A percentile compares a stretch with the other conserved stretches of the same genome.
phyloP scores from a whole-genome alignment of 53 echinoderm and acorn worm genomes.

The Paracentrotus lividus region DNA sequence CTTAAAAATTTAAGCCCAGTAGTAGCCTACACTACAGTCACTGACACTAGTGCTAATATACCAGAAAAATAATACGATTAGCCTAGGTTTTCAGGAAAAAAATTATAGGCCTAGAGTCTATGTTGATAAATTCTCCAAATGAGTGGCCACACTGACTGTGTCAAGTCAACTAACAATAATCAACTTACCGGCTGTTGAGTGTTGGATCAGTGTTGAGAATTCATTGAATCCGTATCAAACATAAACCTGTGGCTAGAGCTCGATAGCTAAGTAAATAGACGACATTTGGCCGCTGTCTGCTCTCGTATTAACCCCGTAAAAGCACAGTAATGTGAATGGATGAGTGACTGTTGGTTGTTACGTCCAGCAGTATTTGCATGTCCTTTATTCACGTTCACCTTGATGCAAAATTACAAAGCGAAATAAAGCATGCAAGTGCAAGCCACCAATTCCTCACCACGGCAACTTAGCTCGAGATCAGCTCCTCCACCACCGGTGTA shows the following conservation, averaged over 20 bases:
- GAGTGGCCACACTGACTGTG: too few relatives aligned
- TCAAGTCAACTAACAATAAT: not conserved
- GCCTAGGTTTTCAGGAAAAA: too few relatives aligned
- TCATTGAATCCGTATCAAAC: not conserved
- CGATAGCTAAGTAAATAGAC: not conserved
- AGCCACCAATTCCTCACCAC: not conserved
- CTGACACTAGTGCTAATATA: too few relatives aligned
- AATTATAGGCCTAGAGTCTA: too few relatives aligned
- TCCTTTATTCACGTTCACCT: not conserved
- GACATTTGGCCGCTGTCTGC: not conserved
- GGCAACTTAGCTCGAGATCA: not conserved
- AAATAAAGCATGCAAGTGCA: too few relatives aligned
- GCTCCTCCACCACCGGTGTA: not conserved
- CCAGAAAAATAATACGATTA: too few relatives aligned
- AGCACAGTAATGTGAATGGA: not conserved
- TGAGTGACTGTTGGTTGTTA: not conserved
- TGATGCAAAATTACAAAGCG: too few relatives aligned
- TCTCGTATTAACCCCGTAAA: not conserved
- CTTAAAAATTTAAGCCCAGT: too few relatives aligned
- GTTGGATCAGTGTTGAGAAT: not conserved
- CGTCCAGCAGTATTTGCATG: not conserved
- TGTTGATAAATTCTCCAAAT: too few relatives aligned
- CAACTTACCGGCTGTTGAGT: not conserved
- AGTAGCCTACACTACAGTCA: too few relatives aligned
- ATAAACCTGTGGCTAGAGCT: too few relatives aligned